These are phyloP conservation scores for Phymorhynchus buccinoides DNA, from an alignment of 1,140 invertebrate genomes.

Conservation along the genomic window DNA sequence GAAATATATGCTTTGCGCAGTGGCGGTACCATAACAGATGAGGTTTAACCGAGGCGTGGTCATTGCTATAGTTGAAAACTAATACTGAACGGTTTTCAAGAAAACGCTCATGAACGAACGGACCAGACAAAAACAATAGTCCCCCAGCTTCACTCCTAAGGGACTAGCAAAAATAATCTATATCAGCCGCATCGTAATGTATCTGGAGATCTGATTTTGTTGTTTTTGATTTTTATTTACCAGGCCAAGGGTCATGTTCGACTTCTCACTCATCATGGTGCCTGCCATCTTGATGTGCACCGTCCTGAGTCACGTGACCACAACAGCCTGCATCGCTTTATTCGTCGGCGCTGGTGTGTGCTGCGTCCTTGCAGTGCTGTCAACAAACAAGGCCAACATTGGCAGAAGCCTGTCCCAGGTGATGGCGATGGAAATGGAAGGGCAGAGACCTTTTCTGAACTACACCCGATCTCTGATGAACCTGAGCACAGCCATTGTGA, in stretches of 20 bases:
- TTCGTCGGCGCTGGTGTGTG: constrained; percentile 32
- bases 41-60: too few species aligned
- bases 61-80: too few species aligned
- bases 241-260: constrained; percentile 41
- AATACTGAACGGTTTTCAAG: too few species aligned
- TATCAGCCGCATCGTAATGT: too few species aligned
- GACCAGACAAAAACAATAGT: too few species aligned
- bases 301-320: constrained; percentile 37
- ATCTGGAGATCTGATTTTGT: too few species aligned
- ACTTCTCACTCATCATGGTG: constrained; percentile 45
- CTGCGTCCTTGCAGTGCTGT: not conserved
- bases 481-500: constrained; percentile 85
- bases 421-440: constrained; percentile 41
- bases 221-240: constrained; percentile 17
- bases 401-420: constrained; percentile 17
- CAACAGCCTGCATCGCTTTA: constrained; percentile 37
- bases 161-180: too few species aligned
- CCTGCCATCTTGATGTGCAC: constrained; percentile 49
- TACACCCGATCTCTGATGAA: constrained; percentile 78
- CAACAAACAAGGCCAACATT: constrained; percentile 17
- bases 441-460: constrained; percentile 57
- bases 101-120: too few species aligned
- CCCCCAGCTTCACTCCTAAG: too few species aligned
- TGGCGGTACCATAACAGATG: too few species aligned
- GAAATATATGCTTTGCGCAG: too few species aligned